Base-by-base conservation (phyloP, 1,140 invertebrate genomes). In the Ips nitidus region DNA sequence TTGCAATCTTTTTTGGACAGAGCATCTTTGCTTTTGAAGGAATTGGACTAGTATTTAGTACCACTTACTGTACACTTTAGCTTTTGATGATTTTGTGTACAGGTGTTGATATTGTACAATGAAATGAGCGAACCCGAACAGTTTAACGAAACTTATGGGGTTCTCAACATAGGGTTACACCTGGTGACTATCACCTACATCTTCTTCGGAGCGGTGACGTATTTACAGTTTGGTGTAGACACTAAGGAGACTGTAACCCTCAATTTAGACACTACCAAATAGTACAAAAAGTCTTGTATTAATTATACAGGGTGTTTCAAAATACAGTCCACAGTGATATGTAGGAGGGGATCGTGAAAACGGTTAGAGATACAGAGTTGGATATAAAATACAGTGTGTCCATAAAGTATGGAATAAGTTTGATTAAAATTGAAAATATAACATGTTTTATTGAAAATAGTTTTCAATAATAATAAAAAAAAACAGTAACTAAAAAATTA, bases 31-130 rank as follows among this genome's bases (percentile, higher is more conserved):
- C 91, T 1, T 84, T 92, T 69, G 91, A 93, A 82, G 90, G 90
- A 3, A 92, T 93, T 63, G 88, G 87, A 41, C 83, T 89, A 57
- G 22, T 22, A 22, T 22, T 22, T 22, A 22, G 84, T 86, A 78
- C 82, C 59, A 63, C n/a, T 69, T 62, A 7, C 43, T 53, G n/a
- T 52, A 53, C 63, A 60, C 41, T 60, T 43, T 53, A 41, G n/a
- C 57, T 75, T 79, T 52, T 55, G 2, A 22, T 37, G 2, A 38
- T 59, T 53, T 37, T 61, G 61, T 50, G 3, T 43, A 36, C 58
- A 94, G 91, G 89, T 95, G 52, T 82, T 97, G 71, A 94, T 94
- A 1, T 78, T 96, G 73, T 92, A 95, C 80, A 94, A 94, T 76
- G 90, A 93, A 78, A 95, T 97, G 94, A 87, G 85, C 71, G 86